Evolutionary conservation across 2,888 invertebrate genomes (phyloP), one percentile per base, ranked within the genome.

Genomic region (Platypus cylindrus): DNA sequence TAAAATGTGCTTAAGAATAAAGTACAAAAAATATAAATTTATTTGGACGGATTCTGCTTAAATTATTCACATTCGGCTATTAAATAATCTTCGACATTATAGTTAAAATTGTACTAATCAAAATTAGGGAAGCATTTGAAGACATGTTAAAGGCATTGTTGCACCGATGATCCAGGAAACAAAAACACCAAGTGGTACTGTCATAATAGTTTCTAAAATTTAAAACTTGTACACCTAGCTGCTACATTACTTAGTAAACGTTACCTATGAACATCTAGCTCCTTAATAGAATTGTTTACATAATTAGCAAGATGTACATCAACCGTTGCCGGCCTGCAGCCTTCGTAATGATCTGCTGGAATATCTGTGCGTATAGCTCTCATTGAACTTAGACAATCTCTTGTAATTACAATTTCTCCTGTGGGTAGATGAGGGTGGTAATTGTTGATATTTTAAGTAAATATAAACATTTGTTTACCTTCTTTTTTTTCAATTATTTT

Each of bases 301-400:
- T 87, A 90, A 57, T 90, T 77, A 1, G 77, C 87, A 40, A 90
- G 60, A 47, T 75, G 78, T 2, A 78, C 68, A 60, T 90, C 86
- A 48, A 71, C 71, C 1, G 85, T 79, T 15, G 86, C 82, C 5
- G 76, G 70, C 35, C 89, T 69, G 51, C 90, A 91, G 0, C 91
- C 91, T 63, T 91, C 90, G 56, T 90, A 91, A 39, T 78, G 81
- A 57, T 91, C 90, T 0, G 89, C 85, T 4, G 90, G 90, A 48
- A 91, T 82, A 51, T 91, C 91, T 3, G 78, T 83, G 34, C 90
- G 68, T 47, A 83, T 73, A 22, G 72, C 76, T 53, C 72, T 71
- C 37, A 90, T 64, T 23, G 78, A 73, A 54, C 89, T 90, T 26
- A 90, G 60, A 55, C 91, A 91, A 47, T 86, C 83, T 48, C 91